Evolutionary conservation across 2,797 vertebrate genomes (phyloP), one percentile per base, ranked within the genome.

Genomic region (Distichodus sexfasciatus): DNA sequence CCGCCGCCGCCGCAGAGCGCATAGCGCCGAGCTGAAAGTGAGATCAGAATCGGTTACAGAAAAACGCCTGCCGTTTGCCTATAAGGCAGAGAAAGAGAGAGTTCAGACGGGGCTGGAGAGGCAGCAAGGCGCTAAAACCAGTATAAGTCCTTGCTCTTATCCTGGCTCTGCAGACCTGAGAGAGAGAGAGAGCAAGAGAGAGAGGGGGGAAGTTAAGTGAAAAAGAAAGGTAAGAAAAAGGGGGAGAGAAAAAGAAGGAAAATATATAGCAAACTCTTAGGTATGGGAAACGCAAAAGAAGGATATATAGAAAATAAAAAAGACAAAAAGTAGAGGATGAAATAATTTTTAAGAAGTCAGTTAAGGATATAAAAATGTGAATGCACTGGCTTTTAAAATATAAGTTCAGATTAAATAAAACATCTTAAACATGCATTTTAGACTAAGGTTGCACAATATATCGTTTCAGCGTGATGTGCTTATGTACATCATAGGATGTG

Each of bases 61-160:
- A 86, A 87, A 86, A 87, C 82, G 69, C 72, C 84, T 80, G 82
- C 80, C 79, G 89, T 77, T 71, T 74, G 76, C 86, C 83, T 84
- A 81, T 21, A 71, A 85, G 84, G 66, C 84, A 89, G 85, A 91
- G 84, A 89, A 71, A 77, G 85, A 88, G 91, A 90, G 74, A 87
- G 83, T 85, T 84, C 83, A 83, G 85, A 82, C 58, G 84, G 84
- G 68, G 86, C 83, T 84, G 80, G 82, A 66, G 66, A 43, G 46
- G 85, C 80, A 54, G 83, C 84, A 83, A 72, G 84, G 84, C 84
- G 88, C 90, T 97, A 99, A 95, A 97, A 98, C 95, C 96, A 98
- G 89, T 95, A 96, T 81, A 98, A 91, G 85, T 98, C 94, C 92
- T 98, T 97, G 94, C 87, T 96, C 92, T 98, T 97, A 87, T 99